A percentile compares a stretch with the other conserved stretches of the same genome.
phyloP scores from a whole-genome alignment of 2,797 vertebrate genomes.

The Paratrypauchen microcephalus region DNA sequence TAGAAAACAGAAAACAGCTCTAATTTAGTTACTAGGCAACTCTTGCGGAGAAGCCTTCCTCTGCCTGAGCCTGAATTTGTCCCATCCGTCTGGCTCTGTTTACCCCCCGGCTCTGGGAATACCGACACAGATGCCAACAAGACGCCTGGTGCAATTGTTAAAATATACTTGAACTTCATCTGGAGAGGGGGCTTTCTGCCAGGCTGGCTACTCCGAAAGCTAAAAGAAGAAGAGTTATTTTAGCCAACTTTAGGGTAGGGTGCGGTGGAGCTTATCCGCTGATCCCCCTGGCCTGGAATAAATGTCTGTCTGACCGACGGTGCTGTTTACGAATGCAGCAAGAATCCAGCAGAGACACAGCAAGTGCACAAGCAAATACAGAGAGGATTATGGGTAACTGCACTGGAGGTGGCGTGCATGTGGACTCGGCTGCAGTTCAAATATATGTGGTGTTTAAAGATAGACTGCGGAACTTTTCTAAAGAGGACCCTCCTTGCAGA shows the following conservation, averaged over 20 bases:
- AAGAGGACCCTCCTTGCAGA: no score
- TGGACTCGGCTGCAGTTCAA: no score
- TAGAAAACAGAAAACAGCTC: conserved; percentile 9
- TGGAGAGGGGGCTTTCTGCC: conserved; percentile 2
- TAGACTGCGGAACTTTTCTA: no score
- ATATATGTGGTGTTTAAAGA: no score
- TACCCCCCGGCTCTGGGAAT: conserved; percentile 1
- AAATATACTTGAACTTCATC: conserved; percentile 2
- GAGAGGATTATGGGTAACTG: not conserved
- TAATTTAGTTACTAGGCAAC: conserved; percentile 15
- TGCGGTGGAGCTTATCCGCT: conserved; percentile 21
- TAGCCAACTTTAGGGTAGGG: conserved; percentile 28
- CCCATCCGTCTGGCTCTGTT: conserved; percentile 1
- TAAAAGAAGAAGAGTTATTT: conserved; percentile 15
- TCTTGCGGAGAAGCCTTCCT: conserved; percentile 4
- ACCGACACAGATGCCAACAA: not conserved
- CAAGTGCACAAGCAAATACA: not conserved
- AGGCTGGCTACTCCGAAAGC: not conserved
- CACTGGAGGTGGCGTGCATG: not conserved
- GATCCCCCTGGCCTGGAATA: conserved; percentile 30
- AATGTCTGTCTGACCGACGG: conserved; percentile 26
- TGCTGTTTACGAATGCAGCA: conserved; percentile 24
- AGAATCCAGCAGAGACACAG: conserved; percentile 14
- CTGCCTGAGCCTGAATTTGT: not conserved
- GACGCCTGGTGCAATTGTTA: not conserved